phyloP scores from a whole-genome alignment of 64 coral and sea anemone genomes.

The Pocillopora verrucosa region DNA sequence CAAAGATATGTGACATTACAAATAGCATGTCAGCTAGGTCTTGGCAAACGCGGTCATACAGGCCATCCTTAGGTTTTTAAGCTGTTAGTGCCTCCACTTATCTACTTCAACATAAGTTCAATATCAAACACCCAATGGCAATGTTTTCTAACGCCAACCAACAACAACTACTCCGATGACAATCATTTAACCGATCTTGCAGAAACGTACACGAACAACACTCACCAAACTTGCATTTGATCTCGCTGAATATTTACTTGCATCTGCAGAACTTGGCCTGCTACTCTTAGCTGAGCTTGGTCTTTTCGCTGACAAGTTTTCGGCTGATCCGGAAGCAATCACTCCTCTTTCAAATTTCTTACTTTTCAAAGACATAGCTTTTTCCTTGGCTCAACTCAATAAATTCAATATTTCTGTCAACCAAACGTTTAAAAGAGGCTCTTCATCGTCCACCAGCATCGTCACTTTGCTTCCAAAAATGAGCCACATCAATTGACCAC shows the following conservation, averaged over 20 bases:
- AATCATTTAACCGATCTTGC: background rate
- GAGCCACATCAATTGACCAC: background rate
- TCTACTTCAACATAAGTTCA: background rate
- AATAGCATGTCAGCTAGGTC: too few species aligned
- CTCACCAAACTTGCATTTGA: constrained; percentile 75
- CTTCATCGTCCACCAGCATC: background rate
- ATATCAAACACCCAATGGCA: background rate
- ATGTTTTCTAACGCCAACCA: background rate
- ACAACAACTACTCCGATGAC: background rate
- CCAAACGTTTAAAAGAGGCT: background rate
- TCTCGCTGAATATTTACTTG: constrained; percentile 58
- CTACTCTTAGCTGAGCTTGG: constrained; percentile 52
- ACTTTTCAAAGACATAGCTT: constrained; percentile 20
- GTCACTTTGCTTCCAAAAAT: background rate
- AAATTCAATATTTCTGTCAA: background rate
- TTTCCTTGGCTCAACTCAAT: background rate
- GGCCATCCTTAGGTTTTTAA: too few species aligned
- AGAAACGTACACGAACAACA: background rate
- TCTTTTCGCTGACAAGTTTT: constrained; percentile 20
- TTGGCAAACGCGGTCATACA: too few species aligned
- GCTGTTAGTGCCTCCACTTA: too few species aligned
- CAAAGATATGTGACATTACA: too few species aligned
- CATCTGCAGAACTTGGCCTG: constrained; percentile 50
- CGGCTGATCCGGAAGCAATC: background rate
- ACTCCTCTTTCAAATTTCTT: constrained; percentile 7